These are phyloP conservation scores for human (Homo sapiens) DNA, from an alignment of 2,113 vertebrate genomes.

Conservation along the genomic window DNA sequence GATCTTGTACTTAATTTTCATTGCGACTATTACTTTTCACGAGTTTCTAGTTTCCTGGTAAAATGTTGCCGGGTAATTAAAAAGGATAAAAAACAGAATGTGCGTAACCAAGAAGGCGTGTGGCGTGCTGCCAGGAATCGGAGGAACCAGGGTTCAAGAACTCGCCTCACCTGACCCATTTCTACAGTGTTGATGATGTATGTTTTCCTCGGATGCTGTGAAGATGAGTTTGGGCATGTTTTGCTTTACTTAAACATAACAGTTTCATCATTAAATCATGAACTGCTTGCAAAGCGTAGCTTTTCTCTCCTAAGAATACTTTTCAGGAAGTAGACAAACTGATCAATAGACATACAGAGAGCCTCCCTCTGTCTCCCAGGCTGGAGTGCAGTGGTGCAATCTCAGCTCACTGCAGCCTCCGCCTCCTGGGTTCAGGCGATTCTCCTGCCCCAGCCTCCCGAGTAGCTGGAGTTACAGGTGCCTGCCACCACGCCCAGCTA, in stretches of 20 bases:
- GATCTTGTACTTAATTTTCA: background rate
- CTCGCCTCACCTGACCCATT: accelerated
- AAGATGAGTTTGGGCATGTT: accelerated
- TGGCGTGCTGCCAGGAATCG: accelerated
- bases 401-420: too few relatives aligned
- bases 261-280: background rate
- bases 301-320: background rate
- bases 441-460: too few relatives aligned
- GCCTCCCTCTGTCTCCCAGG: too few relatives aligned
- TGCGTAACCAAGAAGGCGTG: accelerated
- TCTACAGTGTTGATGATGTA: accelerated
- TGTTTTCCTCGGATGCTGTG: background rate
- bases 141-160: background rate
- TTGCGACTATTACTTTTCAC: background rate
- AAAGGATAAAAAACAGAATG: background rate
- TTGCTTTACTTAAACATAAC: accelerated
- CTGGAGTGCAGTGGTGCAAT: too few relatives aligned
- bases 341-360: background rate
- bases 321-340: background rate
- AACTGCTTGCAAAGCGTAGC: background rate
- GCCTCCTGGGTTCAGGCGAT: too few relatives aligned
- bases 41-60: background rate
- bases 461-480: too few relatives aligned
- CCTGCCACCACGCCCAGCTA: too few relatives aligned
- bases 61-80: background rate